Evolutionary conservation across 2,888 invertebrate species (phyloP), one percentile per base, ranked within the genome.

Genomic region (Polietes domitor): DNA sequence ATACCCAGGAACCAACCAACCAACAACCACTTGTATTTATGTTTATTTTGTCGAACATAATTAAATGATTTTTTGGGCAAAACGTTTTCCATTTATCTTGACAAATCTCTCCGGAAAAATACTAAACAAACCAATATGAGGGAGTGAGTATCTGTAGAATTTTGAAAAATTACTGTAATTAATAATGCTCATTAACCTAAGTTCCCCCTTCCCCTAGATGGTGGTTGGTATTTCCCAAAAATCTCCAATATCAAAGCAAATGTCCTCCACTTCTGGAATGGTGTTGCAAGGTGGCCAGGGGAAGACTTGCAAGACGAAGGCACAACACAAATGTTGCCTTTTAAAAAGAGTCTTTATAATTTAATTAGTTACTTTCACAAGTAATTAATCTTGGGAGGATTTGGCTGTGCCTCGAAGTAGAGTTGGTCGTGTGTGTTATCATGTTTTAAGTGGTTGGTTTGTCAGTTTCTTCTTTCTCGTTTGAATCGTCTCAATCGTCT

Each of bases 281-380:
- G 17, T 24, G 3, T 2, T 2, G 21, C 19, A 19, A 19, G 17
- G 53, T 53, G 53, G 21, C 47, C 26, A 17, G 3, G 24, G 12
- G 19, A 43, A 58, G 12, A 12, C 5, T n/a, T n/a, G 12, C 4
- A 37, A 19, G 26, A 47, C 37, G 58, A 47, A 61, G 24, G 21
- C 12, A 26, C 9, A 9, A 10, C 17, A 53, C 10, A 71, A 17
- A 71, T 50, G 26, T n/a, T 24, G 37, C 73, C 37, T 61, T 24
- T 43, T 24, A 15, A 47, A n/a, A 50, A 68, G 17, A 53, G 71
- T 65, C 75, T 75, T 74, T 74, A 73, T 70, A 73, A 73, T 76
- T 81, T 76, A 84, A 81, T 81, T 84, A 84, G 72, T 63, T 81
- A 73, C 68, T 81, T 84, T 81, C 68, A 78, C 76, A 76, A 79